Evolutionary conservation across 2,113 vertebrate species (phyloP).

Genomic region (Xiphias gladius): DNA sequence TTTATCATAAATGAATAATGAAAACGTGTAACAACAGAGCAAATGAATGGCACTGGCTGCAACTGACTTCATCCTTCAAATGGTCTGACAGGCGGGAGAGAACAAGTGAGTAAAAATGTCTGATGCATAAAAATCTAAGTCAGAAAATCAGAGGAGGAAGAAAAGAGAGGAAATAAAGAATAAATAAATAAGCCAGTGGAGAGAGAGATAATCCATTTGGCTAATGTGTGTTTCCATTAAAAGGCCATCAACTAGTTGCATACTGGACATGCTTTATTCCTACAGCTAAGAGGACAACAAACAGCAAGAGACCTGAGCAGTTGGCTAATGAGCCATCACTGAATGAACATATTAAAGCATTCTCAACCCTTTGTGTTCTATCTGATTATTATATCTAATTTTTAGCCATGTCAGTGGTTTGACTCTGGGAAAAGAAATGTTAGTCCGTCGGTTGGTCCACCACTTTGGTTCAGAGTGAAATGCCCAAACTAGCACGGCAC

Average conservation of each 20-base stretch:
- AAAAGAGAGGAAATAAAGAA: background rate
- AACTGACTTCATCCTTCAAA: constrained; percentile 1
- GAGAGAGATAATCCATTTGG: constrained; percentile 17
- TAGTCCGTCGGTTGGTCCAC: too few species aligned
- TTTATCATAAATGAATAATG: constrained; percentile 1
- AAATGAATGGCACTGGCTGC: background rate
- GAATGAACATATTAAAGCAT: background rate
- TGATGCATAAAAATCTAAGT: background rate
- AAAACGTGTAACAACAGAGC: constrained; percentile 9
- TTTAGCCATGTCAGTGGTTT: too few species aligned
- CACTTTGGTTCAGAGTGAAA: too few species aligned
- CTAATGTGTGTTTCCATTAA: constrained; percentile 51
- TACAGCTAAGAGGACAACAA: constrained; percentile 5
- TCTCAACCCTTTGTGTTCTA: background rate
- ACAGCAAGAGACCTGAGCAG: constrained; percentile 8
- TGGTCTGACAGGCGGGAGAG: background rate
- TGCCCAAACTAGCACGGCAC: too few species aligned
- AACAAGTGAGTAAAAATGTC: background rate
- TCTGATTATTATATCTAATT: too few species aligned
- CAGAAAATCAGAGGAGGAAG: background rate
- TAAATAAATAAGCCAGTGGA: background rate
- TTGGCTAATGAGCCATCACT: constrained; percentile 15
- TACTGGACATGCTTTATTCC: constrained; percentile 11
- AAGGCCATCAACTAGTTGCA: constrained; percentile 36
- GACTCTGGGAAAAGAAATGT: background rate